Conservation (phyloP, 2,797 vertebrate genomes). For the Leucoraja ocellata region DNA sequence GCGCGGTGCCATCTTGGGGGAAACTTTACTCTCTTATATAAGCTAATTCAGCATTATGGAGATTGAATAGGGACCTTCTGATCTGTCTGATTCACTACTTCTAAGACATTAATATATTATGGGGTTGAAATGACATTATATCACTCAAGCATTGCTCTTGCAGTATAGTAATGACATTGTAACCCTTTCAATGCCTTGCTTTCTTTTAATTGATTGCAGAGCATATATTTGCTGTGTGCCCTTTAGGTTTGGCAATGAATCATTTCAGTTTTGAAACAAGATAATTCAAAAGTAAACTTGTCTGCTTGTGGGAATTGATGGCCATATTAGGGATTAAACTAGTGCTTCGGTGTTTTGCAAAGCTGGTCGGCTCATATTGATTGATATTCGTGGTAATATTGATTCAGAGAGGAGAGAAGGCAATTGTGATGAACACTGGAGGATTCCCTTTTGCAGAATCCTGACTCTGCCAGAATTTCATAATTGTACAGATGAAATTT, state of each 20-base stretch:
- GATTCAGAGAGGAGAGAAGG: background rate
- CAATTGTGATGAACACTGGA: background rate
- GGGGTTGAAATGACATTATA: background rate
- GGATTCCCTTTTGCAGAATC: background rate
- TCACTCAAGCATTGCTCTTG: background rate
- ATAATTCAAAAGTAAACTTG: background rate
- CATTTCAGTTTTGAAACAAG: background rate
- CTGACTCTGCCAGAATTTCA: constrained; percentile 1
- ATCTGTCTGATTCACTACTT: background rate
- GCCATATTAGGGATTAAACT: background rate
- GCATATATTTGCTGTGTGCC: background rate
- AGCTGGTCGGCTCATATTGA: constrained; percentile 28
- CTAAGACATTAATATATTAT: background rate
- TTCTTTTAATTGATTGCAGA: background rate
- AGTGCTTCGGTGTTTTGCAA: constrained; percentile 1
- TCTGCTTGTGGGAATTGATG: background rate
- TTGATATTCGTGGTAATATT: constrained; percentile 13
- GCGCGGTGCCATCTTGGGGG: too few species aligned
- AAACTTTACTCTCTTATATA: background rate
- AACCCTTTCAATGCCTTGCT: background rate
- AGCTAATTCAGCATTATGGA: background rate
- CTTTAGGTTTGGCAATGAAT: background rate
- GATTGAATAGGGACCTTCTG: background rate
- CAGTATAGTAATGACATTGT: background rate
- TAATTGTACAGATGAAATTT: background rate